Base-by-base conservation (phyloP, 2,888 invertebrate species). In the Gymnosoma rotundatum region DNA sequence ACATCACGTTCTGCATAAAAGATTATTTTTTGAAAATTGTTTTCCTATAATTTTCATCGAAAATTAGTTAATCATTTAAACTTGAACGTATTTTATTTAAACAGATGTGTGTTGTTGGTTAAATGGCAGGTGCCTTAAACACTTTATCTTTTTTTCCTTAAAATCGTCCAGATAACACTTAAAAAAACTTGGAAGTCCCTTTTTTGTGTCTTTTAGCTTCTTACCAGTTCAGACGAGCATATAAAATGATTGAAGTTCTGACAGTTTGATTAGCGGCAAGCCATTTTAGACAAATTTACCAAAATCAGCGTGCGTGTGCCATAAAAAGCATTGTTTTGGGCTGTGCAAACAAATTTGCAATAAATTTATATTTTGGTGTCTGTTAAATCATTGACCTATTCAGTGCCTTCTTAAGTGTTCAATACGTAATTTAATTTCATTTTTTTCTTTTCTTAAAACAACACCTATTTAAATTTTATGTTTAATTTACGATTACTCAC, bases 191-290 rank as follows among this genome's bases (percentile, higher is more conserved):
- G 45, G 5, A 60, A 9, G 10, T 48, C 38, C 36, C 75, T 70
- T 78, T 72, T 52, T 32, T 32, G 32, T 32, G 7, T 12, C 12
- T 42, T 50, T 45, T 36, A 56, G 20, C 52, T 58, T 48, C 32
- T 70, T 54, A 48, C 36, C 61, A 66, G 64, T 75, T 72, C 61
- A 67, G 70, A 56, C 21, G n/a, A n/a, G n/a, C n/a, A n/a, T n/a
- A 25, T 70, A 79, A 76, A 75, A 76, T 83, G 80, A 81, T 84
- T 84, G 84, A 84, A 80, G 81, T 74, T 81, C 84, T 78, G 84
- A 84, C 84, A 84, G 69, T 84, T 84, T 84, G 81, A 84, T 84
- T 84, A 84, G 81, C 81, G 76, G 69, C 70, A 42, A 69, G 42
- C n/a, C 12, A 56, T 48, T 75, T 81, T 75, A 81, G 81, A 58